Conservation (phyloP, 2,113 vertebrate species). For the Hoplias malabaricus region DNA sequence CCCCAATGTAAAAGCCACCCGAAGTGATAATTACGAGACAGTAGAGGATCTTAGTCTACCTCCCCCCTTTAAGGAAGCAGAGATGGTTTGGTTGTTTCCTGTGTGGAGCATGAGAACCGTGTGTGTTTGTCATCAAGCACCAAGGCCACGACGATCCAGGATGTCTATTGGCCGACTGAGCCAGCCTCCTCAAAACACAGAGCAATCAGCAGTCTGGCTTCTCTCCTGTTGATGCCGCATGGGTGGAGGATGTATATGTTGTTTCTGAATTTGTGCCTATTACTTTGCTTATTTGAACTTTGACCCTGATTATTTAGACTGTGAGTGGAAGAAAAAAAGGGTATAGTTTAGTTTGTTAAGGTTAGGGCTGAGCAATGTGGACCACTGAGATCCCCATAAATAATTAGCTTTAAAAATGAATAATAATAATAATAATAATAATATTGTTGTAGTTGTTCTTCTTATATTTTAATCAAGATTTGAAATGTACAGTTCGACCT, state of each 20-base stretch:
- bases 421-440: too few species aligned
- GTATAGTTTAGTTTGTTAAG: too few species aligned
- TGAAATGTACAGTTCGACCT: too few species aligned
- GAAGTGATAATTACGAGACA: neutral
- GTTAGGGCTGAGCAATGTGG: too few species aligned
- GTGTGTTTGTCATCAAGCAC: conserved; percentile 47
- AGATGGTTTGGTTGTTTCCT: conserved; percentile 29
- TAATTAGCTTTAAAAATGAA: too few species aligned
- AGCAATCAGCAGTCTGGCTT: conserved; percentile 36
- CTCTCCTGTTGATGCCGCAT: conserved; percentile 29
- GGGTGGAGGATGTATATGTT: neutral
- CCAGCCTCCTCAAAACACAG: neutral
- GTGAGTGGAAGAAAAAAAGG: neutral
- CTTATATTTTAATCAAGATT: too few species aligned
- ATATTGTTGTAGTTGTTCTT: too few species aligned
- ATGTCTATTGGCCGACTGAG: conserved; percentile 14
- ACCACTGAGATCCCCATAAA: too few species aligned
- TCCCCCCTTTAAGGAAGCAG: neutral
- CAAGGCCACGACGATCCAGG: neutral
- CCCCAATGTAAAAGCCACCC: neutral
- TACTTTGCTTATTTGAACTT: neutral
- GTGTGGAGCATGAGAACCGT: conserved; percentile 31
- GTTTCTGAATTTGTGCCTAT: neutral
- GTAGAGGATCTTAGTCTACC: neutral
- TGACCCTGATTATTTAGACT: conserved; percentile 6